These are phyloP conservation scores for Ambastaia sidthimunki DNA, from an alignment of 2,797 vertebrate genomes.

Conservation along the genomic window DNA sequence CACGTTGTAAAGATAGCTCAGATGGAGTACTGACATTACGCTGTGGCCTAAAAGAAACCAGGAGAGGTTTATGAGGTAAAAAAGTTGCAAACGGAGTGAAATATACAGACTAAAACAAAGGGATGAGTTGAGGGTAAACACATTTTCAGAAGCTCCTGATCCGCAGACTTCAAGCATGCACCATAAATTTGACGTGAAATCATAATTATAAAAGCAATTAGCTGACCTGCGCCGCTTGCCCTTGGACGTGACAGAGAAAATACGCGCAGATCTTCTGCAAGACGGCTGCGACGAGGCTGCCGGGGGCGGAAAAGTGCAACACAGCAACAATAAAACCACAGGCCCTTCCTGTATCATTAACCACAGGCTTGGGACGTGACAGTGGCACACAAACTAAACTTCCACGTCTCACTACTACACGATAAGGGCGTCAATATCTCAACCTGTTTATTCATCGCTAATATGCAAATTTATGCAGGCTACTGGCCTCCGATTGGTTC, in stretches of 20 bases:
- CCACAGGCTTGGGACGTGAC: constrained; percentile 71
- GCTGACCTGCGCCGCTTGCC: constrained; percentile 84
- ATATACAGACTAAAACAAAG: constrained; percentile 79
- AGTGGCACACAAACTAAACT: constrained; percentile 64
- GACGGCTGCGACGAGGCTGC: constrained; percentile 66
- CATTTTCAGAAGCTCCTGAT: constrained; percentile 74
- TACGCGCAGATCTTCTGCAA: constrained; percentile 81
- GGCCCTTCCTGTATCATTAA: constrained; percentile 82
- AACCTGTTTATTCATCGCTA: background rate
- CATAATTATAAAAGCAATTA: constrained; percentile 89
- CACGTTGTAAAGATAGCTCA: constrained; percentile 26
- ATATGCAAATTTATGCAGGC: background rate
- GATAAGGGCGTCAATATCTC: background rate
- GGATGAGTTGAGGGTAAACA: constrained; percentile 77
- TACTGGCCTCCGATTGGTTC: background rate
- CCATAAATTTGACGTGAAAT: constrained; percentile 87
- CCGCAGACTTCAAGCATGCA: constrained; percentile 81
- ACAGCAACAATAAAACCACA: constrained; percentile 83
- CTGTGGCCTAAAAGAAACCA: constrained; percentile 64
- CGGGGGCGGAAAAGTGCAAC: constrained; percentile 73
- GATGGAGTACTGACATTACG: constrained; percentile 39
- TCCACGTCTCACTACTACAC: constrained; percentile 42
- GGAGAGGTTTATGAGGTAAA: constrained; percentile 54
- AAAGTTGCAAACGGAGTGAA: constrained; percentile 74
- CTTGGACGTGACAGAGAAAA: constrained; percentile 85